Conservation (phyloP, 1,140 invertebrate species). For the Scaptomyza graminum region DNA sequence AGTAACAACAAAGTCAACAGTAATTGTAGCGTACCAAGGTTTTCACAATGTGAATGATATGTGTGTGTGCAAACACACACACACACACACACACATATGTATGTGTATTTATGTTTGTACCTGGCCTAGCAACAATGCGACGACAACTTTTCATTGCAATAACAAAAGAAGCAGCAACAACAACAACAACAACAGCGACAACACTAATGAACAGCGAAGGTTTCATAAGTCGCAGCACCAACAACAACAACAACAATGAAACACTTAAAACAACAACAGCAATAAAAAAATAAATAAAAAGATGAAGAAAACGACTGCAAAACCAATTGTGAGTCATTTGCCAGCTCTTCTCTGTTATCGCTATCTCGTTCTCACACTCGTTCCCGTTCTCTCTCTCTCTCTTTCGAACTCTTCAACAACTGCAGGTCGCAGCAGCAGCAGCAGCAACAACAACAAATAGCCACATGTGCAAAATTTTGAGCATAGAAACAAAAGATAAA, state of each 20-base stretch:
- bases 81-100: slow-evolving; percentile 24
- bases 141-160: slow-evolving; percentile 58
- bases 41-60: slow-evolving; percentile 79
- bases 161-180: slow-evolving; percentile 50
- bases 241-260: slow-evolving; percentile 42
- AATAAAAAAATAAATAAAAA: slow-evolving; percentile 45
- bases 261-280: slow-evolving; percentile 70
- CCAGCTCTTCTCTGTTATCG: slow-evolving; percentile 37
- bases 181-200: slow-evolving; percentile 44
- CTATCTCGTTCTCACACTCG: slow-evolving; percentile 2
- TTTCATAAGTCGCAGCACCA: slow-evolving; percentile 69
- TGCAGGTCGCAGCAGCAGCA: slow-evolving; percentile 54
- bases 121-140: slow-evolving; percentile 72
- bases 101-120: slow-evolving; percentile 58
- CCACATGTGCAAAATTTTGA: slow-evolving; percentile 79
- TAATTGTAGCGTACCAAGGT: slow-evolving; percentile 79
- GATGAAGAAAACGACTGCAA: slow-evolving; percentile 62
- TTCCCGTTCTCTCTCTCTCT: not conserved
- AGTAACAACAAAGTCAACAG: slow-evolving; percentile 67
- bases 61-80: slow-evolving; percentile 9
- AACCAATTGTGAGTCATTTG: slow-evolving; percentile 74
- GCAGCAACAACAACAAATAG: slow-evolving; percentile 56
- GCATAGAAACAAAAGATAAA: slow-evolving; percentile 80
- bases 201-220: slow-evolving; percentile 57
- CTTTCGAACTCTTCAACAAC: slow-evolving; percentile 5